A percentile compares a stretch with the other conserved stretches of the same genome.
phyloP scores from a whole-genome alignment of 2,797 vertebrate species.

The Danio aesculapii region DNA sequence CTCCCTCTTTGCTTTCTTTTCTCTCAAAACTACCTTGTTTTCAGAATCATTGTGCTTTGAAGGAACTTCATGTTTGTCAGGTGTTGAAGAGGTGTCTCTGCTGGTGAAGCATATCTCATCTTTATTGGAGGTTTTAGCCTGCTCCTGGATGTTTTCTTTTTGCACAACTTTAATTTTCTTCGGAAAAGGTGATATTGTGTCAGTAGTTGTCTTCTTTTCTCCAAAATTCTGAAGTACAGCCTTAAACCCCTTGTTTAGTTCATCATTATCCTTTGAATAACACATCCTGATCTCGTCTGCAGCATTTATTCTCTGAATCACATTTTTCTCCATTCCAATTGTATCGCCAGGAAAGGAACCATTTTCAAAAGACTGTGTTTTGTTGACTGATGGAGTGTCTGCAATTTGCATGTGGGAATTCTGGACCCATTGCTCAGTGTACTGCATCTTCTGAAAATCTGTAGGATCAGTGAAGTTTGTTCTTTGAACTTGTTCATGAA shows the following conservation, averaged over 20 bases:
- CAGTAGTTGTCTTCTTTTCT: conserved; percentile 67
- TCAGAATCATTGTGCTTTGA: conserved; percentile 47
- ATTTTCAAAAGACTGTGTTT: conserved; percentile 13
- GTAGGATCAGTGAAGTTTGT: conserved; percentile 38
- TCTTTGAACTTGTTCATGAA: conserved; percentile 39
- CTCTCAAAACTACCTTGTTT: conserved; percentile 76
- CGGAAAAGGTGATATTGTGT: conserved; percentile 59
- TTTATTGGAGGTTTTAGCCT: conserved; percentile 46
- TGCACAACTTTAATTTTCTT: conserved; percentile 51
- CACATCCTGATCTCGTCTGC: conserved; percentile 58
- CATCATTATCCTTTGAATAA: conserved; percentile 62
- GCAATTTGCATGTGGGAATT: conserved; percentile 34
- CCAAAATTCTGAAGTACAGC: conserved; percentile 68
- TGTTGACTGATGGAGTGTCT: conserved; percentile 47
- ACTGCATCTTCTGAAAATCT: conserved; percentile 62
- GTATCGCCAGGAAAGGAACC: conserved; percentile 41
- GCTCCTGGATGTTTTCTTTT: conserved; percentile 27
- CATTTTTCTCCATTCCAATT: conserved; percentile 70
- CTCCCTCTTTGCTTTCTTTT: conserved; percentile 74
- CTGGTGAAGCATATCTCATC: conserved; percentile 37
- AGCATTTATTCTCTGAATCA: conserved; percentile 67
- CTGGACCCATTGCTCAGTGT: conserved; percentile 67
- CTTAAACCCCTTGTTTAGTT: conserved; percentile 67
- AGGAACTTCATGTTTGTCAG: conserved; percentile 32
- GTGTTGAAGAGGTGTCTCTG: conserved; percentile 33